Base-by-base conservation (phyloP, 30 jellyfish, hydroid and myxozoan species). In the Aurelia aurita complex sp. Pacific region DNA sequence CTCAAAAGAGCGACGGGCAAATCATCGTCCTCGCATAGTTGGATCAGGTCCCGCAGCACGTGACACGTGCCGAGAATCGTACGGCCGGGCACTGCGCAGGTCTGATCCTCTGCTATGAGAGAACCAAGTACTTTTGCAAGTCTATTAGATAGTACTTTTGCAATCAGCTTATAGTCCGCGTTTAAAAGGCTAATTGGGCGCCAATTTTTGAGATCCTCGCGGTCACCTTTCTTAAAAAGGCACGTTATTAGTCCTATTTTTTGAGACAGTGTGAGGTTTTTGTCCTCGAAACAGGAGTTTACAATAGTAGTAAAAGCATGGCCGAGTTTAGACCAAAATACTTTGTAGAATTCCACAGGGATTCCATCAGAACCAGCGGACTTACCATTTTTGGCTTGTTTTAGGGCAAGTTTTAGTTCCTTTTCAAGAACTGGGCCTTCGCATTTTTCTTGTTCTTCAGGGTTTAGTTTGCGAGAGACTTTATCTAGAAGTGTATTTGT, bases 161-260 rank as follows among this genome's bases (percentile, higher is more conserved):
- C 69, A 15, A 81, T 81, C 23, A 81, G 23, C 46, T 81, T 81
- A 10, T 81, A 68, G 55, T 81, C 83, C 19, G 29, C 72, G 51
- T 81, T 81, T 33, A 81, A 74, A 35, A 81, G 91, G 69, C 91
- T 81, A 10, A 81, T 69, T 29, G 83, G 91, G 10, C 91, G 67
- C 91, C 91, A 81, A 60, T 81, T 81, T 34, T 50, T 32, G 2
- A 66, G 65, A 42, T 66, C 69, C 7, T 64, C 69, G 38, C 77
- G 35, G 2, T 79, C 89, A 19, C 80, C 81, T 50, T 79, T 79
- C 52, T 62, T 62, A n/a, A 52, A 62, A 16, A 79, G 89, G 65
- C 81, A n/a, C 23, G 32, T 17, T 17, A 19, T 73, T 46, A 53
- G 4, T 38, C 46, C 46, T 38, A 38, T 38, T 38, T 38, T 38